Evolutionary conservation across 2,888 invertebrate genomes (phyloP).

Genomic region (Panorpa germanica): DNA sequence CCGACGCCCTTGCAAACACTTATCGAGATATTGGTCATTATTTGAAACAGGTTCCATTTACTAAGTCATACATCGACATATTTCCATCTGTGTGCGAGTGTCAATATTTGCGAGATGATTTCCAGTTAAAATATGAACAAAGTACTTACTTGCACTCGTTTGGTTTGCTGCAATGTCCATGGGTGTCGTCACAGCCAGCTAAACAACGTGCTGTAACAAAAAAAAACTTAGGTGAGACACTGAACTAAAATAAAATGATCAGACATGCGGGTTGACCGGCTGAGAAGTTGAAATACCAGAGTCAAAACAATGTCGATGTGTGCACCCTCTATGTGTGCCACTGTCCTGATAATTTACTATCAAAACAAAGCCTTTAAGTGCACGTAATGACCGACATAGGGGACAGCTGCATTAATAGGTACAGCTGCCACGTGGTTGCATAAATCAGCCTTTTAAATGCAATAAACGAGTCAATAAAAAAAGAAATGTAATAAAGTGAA

Average conservation of each 20-base stretch:
- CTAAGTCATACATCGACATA: too few relatives aligned
- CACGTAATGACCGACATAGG: not conserved
- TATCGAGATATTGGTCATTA: too few relatives aligned
- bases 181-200: constrained; percentile 77
- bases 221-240: constrained; percentile 21
- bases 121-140: too few relatives aligned
- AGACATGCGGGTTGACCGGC: constrained; percentile 4
- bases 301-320: constrained; percentile 2
- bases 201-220: constrained; percentile 77
- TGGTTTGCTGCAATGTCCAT: constrained; percentile 82
- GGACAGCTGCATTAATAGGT: too few relatives aligned
- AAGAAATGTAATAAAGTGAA: too few relatives aligned
- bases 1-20: constrained; percentile 18
- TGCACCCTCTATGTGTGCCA: not conserved
- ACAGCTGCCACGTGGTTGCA: too few relatives aligned
- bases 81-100: too few relatives aligned
- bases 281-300: constrained; percentile 5
- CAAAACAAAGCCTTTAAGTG: constrained; percentile 1
- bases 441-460: too few relatives aligned
- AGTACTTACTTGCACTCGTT: constrained; percentile 88
- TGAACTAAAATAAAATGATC: constrained; percentile 6
- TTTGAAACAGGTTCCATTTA: too few relatives aligned
- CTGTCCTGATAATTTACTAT: constrained; percentile 4
- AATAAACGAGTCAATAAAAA: too few relatives aligned
- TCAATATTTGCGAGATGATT: too few relatives aligned